A percentile compares a stretch with the other conserved stretches of the same genome.
These are phyloP conservation scores for Formica aserva DNA, from an alignment of 2,888 invertebrate genomes.

Conservation along the genomic window DNA sequence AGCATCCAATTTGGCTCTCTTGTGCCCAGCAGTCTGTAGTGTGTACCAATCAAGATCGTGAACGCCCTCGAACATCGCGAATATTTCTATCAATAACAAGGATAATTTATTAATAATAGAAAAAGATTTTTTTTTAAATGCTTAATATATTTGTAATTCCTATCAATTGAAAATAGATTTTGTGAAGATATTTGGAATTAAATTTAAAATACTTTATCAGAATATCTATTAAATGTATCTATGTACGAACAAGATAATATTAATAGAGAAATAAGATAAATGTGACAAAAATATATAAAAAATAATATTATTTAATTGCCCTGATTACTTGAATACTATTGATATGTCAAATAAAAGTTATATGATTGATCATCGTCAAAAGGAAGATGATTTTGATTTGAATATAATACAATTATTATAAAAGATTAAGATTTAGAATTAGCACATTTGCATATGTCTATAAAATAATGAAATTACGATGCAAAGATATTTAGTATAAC, in stretches of 20 bases:
- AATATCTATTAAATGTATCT: neutral
- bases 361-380: neutral
- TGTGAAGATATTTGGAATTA: neutral
- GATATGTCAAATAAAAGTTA: neutral
- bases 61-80: neutral
- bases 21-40: neutral
- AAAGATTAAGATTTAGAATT: neutral
- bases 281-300: neutral
- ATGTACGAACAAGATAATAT: neutral
- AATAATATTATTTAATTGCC: neutral
- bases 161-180: neutral
- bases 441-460: neutral
- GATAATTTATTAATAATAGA: neutral
- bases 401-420: neutral
- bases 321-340: neutral
- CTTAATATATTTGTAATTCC: neutral
- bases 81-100: neutral
- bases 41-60: neutral
- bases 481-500: neutral
- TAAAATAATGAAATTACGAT: neutral
- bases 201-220: neutral
- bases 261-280: neutral
- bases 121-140: neutral
- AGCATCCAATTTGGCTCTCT: neutral
- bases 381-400: neutral